A percentile compares a stretch with the other conserved stretches of the same genome.
Conservation (phyloP, 2,888 invertebrate species). For the Mythimna pallens region DNA sequence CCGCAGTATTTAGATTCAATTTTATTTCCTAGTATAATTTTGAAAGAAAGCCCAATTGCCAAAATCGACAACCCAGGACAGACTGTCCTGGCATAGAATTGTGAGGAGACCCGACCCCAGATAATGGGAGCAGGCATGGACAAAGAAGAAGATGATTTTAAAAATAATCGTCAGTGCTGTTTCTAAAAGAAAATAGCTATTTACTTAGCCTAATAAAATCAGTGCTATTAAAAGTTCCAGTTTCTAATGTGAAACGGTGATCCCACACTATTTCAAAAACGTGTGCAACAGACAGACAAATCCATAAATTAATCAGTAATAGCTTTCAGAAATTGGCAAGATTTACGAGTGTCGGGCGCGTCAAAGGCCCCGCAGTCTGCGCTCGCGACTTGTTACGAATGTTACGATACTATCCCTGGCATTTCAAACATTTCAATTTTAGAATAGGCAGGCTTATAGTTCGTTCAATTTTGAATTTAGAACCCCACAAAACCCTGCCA, state of each 20-base stretch:
- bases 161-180: not conserved
- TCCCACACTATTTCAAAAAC: slow-evolving; percentile 13
- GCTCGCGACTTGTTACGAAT: slow-evolving; percentile 16
- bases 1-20: too few relatives aligned
- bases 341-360: slow-evolving; percentile 27
- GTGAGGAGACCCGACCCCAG: too few relatives aligned
- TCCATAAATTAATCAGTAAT: slow-evolving; percentile 32
- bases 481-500: too few relatives aligned
- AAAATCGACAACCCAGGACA: too few relatives aligned
- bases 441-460: not conserved
- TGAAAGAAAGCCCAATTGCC: too few relatives aligned
- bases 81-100: too few relatives aligned
- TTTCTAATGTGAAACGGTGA: not conserved
- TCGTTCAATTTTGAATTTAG: too few relatives aligned
- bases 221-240: slow-evolving; percentile 18
- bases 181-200: not conserved
- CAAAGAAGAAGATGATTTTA: too few relatives aligned
- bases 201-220: not conserved
- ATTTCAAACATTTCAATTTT: not conserved
- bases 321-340: slow-evolving; percentile 35
- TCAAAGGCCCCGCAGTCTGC: slow-evolving; percentile 34
- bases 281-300: slow-evolving; percentile 18
- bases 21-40: too few relatives aligned
- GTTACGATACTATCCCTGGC: slow-evolving; percentile 12
- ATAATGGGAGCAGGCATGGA: too few relatives aligned